Evolutionary conservation across 2,888 invertebrate species (phyloP), one percentile per base, ranked within the genome.

Genomic region (Drosophila maculinotata): DNA sequence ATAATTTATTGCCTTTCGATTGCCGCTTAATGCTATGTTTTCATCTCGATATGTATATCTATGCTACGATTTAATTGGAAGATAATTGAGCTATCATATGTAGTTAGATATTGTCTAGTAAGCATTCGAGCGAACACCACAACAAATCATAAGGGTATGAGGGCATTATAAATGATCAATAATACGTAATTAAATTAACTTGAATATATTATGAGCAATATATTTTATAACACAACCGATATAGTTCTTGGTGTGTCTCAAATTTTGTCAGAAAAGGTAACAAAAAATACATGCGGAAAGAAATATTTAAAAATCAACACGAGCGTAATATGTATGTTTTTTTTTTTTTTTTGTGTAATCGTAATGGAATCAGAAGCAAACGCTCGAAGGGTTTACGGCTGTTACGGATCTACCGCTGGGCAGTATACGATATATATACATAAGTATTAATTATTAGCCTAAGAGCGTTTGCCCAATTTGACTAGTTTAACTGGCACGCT

Each of bases 261-360:
- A 44, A 45, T 39, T 25, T 28, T 15, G 9, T 51, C 6, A 25
- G 64, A 70, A 75, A 74, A 76, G 70, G 64, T 64, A 76, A 73
- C 75, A 79, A 66, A 68, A 81, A 83, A 86, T 83, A 80, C 79
- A 88, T 75, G 77, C 71, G 72, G 82, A 88, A 87, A 85, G 89
- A 73, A 88, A 79, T 83, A 87, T 87, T 64, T 65, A 83, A 79
- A 84, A 81, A 88, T 86, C 89, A 87, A 89, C 78, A 87, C 85
- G 74, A 82, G 69, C 66, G 65, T 71, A 70, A 67, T 64, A 69
- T 72, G 39, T 26, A 4, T 17, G 15, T 10, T 38, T 23, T 38
- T n/a, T 28, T 23, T 30, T 56, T 48, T 56, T 39, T 58, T 57
- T 45, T 58, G 51, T 42, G 56, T 74, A 63, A 74, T 66, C 56